Percentiles rank a stretch among this genome's conserved stretches.
phyloP scores from a whole-genome alignment of 2,113 vertebrate genomes.

The Corapipo altera region DNA sequence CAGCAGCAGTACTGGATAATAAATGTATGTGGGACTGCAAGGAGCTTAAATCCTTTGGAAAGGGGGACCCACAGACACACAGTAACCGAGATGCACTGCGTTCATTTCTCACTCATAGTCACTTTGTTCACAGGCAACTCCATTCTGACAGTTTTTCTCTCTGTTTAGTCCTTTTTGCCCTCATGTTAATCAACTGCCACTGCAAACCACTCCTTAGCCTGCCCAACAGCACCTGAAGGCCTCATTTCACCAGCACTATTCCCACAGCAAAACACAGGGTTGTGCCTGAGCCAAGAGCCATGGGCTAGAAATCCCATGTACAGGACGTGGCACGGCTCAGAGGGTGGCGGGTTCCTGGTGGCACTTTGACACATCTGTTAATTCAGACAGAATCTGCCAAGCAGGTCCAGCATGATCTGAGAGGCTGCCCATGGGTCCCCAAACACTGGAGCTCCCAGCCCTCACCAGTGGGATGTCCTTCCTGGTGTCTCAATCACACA shows the following conservation, averaged over 20 bases:
- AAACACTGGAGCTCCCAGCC: neutral
- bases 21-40: neutral
- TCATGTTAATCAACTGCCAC: neutral
- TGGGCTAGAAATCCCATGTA: neutral
- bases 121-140: neutral
- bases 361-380: neutral
- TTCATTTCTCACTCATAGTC: neutral
- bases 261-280: neutral
- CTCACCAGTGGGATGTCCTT: neutral
- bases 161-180: neutral
- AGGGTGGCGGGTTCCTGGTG: neutral
- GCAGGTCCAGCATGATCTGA: neutral
- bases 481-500: neutral
- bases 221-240: too few relatives aligned
- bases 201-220: neutral
- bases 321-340: neutral
- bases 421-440: neutral
- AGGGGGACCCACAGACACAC: neutral
- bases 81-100: neutral
- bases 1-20: neutral
- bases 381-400: neutral
- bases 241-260: neutral
- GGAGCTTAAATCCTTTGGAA: neutral
- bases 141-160: neutral
- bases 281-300: neutral